phyloP scores from a whole-genome alignment of 1,140 invertebrate genomes.

The Zaprionus inermis region DNA sequence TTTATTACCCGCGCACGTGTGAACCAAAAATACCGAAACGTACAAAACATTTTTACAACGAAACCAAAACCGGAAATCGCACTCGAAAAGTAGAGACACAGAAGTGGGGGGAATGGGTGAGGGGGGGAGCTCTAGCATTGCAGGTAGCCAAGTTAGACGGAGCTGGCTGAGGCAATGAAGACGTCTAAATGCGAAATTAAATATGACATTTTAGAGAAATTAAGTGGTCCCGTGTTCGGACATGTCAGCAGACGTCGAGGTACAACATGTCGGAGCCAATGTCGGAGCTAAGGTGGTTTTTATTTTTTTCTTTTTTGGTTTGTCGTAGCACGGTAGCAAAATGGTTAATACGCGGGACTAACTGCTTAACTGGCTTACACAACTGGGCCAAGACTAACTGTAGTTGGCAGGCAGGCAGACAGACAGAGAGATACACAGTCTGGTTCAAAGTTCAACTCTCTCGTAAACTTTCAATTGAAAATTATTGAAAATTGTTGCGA shows the following conservation, averaged over 20 bases:
- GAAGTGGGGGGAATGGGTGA: neutral
- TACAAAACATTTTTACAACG: conserved; percentile 70
- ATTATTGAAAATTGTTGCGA: conserved; percentile 53
- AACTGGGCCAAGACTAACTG: conserved; percentile 6
- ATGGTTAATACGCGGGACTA: neutral
- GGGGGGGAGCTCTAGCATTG: conserved; percentile 16
- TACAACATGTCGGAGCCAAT: neutral
- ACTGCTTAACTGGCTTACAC: neutral
- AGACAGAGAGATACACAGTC: neutral
- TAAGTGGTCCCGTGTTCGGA: conserved; percentile 53
- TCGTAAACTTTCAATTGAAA: conserved; percentile 16
- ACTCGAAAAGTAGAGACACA: conserved; percentile 4
- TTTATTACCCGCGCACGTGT: conserved; percentile 80
- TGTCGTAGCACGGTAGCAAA: conserved; percentile 36
- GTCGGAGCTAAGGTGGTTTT: neutral
- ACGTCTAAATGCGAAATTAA: conserved; percentile 79
- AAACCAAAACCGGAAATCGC: conserved; percentile 79
- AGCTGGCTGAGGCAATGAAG: conserved; percentile 54
- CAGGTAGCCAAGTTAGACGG: conserved; percentile 42
- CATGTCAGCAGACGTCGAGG: conserved; percentile 34
- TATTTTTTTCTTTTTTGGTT: no score
- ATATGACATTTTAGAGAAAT: conserved; percentile 76
- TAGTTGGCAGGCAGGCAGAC: neutral
- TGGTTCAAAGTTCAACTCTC: conserved; percentile 7
- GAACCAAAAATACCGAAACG: conserved; percentile 81